Conservation (phyloP, 2,888 invertebrate species). For the Heliconius ismenius region DNA sequence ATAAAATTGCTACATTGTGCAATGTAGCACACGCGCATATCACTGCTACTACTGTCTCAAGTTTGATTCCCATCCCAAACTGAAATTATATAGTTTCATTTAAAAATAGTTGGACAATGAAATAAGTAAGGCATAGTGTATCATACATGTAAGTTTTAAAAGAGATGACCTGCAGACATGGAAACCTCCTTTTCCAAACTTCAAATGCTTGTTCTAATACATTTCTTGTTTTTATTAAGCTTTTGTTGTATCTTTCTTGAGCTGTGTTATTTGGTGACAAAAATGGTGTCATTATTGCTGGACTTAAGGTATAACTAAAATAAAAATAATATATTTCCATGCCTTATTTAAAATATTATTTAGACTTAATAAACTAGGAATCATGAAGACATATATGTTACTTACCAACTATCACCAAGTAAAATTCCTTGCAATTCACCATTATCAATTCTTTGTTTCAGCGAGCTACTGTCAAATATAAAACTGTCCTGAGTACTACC, state of each 20-base stretch:
- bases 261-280: slow-evolving; percentile 31
- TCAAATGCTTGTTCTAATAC: slow-evolving; percentile 44
- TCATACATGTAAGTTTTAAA: not conserved
- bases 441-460: slow-evolving; percentile 20
- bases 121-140: not conserved
- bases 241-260: slow-evolving; percentile 42
- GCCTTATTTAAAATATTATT: not conserved
- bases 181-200: slow-evolving; percentile 45
- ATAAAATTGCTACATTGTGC: slow-evolving; percentile 30
- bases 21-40: slow-evolving; percentile 36
- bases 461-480: slow-evolving; percentile 15
- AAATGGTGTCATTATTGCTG: slow-evolving; percentile 39
- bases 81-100: slow-evolving; percentile 13
- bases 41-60: slow-evolving; percentile 33
- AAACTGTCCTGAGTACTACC: slow-evolving; percentile 43
- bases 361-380: not conserved
- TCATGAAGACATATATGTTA: not conserved
- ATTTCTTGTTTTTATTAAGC: slow-evolving; percentile 43
- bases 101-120: not conserved
- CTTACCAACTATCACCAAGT: slow-evolving; percentile 10
- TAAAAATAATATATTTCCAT: not conserved
- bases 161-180: slow-evolving; percentile 29
- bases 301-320: slow-evolving; percentile 12
- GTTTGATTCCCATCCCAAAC: slow-evolving; percentile 33
- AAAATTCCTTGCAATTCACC: slow-evolving; percentile 11